A percentile compares a stretch with the other conserved stretches of the same genome.
phyloP scores from a whole-genome alignment of 2,888 invertebrate species.

The Melieria picta region DNA sequence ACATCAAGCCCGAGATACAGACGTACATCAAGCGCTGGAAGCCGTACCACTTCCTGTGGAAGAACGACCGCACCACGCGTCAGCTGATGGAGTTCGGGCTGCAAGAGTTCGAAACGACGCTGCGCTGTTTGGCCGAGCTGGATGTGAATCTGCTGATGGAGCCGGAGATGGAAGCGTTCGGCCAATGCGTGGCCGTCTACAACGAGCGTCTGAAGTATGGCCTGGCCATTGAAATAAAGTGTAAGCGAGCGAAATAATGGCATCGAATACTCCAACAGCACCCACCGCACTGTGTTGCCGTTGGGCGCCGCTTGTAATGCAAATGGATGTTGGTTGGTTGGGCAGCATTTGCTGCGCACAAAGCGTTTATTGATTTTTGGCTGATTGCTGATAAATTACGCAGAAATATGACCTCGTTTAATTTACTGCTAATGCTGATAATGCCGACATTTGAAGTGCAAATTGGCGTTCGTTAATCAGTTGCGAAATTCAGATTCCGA shows the following conservation, averaged over 20 bases:
- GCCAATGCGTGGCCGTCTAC: constrained; percentile 79
- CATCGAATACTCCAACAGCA: not conserved
- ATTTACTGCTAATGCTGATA: not conserved
- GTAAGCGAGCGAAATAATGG: constrained; percentile 60
- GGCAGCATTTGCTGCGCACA: too few species aligned
- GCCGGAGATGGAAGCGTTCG: constrained; percentile 78
- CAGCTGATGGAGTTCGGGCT: constrained; percentile 79
- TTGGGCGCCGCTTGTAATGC: not conserved
- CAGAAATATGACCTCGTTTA: not conserved
- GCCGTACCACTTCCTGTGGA: constrained; percentile 89
- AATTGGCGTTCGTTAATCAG: constrained; percentile 8
- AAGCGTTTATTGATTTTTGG: constrained; percentile 9
- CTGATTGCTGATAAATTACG: constrained; percentile 3
- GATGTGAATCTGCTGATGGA: constrained; percentile 79
- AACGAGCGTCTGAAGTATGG: constrained; percentile 88
- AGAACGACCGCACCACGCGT: constrained; percentile 82
- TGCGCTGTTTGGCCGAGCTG: constrained; percentile 81
- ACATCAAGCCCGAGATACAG: constrained; percentile 83
- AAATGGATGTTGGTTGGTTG: too few species aligned
- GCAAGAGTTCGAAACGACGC: constrained; percentile 78
- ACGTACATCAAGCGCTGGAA: constrained; percentile 86
- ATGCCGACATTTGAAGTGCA: constrained; percentile 14
- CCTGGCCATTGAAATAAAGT: constrained; percentile 83
- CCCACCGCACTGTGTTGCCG: too few species aligned
- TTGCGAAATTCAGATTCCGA: not conserved